Conservation (phyloP, 2,888 invertebrate genomes). For the Ganaspis brasiliensis region DNA sequence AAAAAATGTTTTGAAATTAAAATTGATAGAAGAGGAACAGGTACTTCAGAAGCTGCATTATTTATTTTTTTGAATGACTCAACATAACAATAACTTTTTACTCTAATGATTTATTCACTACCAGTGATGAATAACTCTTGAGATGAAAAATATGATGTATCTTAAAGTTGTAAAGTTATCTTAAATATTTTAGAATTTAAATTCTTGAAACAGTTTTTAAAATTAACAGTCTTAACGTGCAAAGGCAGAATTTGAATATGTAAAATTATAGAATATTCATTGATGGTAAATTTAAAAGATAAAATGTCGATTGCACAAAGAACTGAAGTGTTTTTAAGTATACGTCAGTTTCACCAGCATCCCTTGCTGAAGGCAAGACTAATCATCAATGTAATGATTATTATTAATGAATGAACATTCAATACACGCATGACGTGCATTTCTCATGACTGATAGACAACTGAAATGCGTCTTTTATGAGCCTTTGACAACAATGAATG, state of each 20-base stretch:
- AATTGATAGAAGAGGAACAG: background rate
- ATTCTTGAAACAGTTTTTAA: too few species aligned
- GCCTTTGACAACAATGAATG: constrained; percentile 16
- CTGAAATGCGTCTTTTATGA: background rate
- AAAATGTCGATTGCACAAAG: constrained; percentile 2
- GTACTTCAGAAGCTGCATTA: background rate
- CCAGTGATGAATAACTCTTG: background rate
- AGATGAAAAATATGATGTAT: background rate
- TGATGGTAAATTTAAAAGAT: background rate
- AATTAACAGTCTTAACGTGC: too few species aligned
- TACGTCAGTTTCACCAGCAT: constrained; percentile 5
- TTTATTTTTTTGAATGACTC: constrained; percentile 2
- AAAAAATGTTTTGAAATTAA: too few species aligned
- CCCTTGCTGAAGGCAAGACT: background rate
- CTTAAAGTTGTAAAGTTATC: too few species aligned
- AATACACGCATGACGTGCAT: constrained; percentile 4
- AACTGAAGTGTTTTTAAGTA: background rate
- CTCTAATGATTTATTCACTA: background rate
- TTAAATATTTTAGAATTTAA: too few species aligned
- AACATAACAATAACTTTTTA: constrained; percentile 2
- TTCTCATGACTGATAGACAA: background rate
- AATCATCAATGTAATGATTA: constrained; percentile 31
- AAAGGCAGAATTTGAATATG: too few species aligned
- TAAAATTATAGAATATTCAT: too few species aligned
- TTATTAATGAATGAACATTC: constrained; percentile 37